A percentile compares a stretch with the other conserved stretches of the same genome.
These are phyloP conservation scores for Diceros bicornis DNA, from an alignment of 2,797 vertebrate species.

Conservation along the genomic window DNA sequence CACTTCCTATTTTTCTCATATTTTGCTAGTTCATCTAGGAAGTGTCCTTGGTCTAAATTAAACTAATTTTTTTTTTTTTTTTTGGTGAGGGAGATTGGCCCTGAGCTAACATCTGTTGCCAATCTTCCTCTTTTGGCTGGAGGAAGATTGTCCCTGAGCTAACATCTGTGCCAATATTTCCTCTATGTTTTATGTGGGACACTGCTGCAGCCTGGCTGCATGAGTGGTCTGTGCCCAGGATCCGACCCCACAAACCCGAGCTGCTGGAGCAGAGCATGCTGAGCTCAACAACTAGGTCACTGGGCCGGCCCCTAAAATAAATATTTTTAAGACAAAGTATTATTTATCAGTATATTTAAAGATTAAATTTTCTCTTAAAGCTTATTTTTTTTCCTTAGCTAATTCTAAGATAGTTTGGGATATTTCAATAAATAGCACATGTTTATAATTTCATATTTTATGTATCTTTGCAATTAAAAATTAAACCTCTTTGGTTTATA, in stretches of 20 bases:
- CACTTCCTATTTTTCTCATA: not conserved
- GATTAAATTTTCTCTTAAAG: not conserved
- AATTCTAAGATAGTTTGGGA: not conserved
- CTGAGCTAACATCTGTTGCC: too few relatives aligned
- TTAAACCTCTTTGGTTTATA: not conserved
- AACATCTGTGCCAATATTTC: too few relatives aligned
- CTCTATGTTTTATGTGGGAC: too few relatives aligned
- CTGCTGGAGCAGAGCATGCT: too few relatives aligned
- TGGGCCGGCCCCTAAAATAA: not conserved
- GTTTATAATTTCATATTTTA: not conserved
- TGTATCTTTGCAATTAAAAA: not conserved
- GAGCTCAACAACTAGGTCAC: too few relatives aligned
- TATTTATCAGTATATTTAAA: not conserved
- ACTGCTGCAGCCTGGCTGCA: too few relatives aligned
- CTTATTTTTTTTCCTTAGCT: not conserved
- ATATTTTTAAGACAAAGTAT: slow-evolving; percentile 4
- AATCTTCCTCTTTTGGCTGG: too few relatives aligned
- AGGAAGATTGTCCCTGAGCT: too few relatives aligned
- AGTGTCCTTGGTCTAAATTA: not conserved
- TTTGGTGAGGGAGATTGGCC: too few relatives aligned
- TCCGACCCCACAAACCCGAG: too few relatives aligned
- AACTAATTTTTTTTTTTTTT: not conserved
- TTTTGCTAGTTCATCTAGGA: not conserved
- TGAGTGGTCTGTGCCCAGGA: too few relatives aligned
- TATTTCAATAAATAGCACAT: not conserved